Conservation (phyloP, 2,888 invertebrate genomes). For the Eupithecia exiguata region DNA sequence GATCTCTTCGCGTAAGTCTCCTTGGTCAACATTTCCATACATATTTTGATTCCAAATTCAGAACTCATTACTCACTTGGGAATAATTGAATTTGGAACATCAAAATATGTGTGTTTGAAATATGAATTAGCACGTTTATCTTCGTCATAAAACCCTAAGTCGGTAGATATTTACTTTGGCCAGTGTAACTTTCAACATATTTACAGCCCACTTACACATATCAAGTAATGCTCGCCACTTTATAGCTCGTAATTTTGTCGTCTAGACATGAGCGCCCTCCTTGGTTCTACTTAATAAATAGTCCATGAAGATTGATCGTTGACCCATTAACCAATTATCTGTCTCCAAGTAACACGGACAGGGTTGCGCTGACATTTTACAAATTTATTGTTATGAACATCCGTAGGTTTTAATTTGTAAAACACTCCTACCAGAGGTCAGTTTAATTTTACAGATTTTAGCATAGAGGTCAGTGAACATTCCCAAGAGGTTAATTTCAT, state of each 20-base stretch:
- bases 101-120: background rate
- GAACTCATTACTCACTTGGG: too few species aligned
- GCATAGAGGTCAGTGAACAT: background rate
- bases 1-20: too few species aligned
- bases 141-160: background rate
- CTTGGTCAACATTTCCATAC: too few species aligned
- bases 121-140: background rate
- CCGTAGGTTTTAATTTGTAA: background rate
- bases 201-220: background rate
- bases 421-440: background rate
- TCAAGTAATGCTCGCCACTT: background rate
- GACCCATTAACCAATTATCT: background rate
- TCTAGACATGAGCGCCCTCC: slow-evolving; percentile 6
- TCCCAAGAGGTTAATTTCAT: background rate
- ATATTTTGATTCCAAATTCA: too few species aligned
- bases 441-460: slow-evolving; percentile 5
- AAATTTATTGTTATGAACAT: background rate
- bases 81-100: too few species aligned
- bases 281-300: background rate
- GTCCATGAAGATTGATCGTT: background rate
- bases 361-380: slow-evolving; percentile 2
- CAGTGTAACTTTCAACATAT: background rate
- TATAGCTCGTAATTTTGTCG: slow-evolving; percentile 9
- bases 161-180: background rate
- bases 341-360: background rate